Evolutionary conservation across 2,113 vertebrate species (phyloP).

Genomic region (Brachyhypopomus occidentalis): DNA sequence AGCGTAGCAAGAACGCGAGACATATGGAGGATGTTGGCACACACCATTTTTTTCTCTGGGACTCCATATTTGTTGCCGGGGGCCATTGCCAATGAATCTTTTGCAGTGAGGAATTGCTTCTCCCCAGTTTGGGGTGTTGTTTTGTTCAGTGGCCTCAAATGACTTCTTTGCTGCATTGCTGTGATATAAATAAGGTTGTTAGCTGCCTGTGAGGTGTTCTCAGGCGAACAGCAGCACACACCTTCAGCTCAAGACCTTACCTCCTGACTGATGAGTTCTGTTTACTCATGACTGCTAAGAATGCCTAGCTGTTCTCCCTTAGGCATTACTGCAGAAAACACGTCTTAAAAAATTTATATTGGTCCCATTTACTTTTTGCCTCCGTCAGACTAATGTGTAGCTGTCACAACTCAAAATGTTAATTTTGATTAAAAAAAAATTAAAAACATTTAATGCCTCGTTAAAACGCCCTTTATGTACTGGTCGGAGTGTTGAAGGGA

Average conservation of each 20-base stretch:
- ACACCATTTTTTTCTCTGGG: background rate
- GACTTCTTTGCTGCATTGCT: conserved; percentile 3
- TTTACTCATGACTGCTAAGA: background rate
- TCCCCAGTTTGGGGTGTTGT: background rate
- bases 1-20: background rate
- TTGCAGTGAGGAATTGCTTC: background rate
- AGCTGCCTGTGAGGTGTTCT: background rate
- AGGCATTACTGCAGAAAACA: background rate
- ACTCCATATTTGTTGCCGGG: background rate
- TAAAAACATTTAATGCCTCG: background rate
- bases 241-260: conserved; percentile 20
- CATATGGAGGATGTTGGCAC: background rate
- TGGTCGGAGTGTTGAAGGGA: background rate
- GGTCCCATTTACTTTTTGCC: background rate
- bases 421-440: background rate
- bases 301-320: background rate
- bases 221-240: conserved; percentile 9
- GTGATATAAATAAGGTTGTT: conserved; percentile 36
- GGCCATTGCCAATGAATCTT: background rate
- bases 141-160: background rate
- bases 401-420: background rate
- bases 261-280: conserved; percentile 10
- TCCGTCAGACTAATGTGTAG: background rate
- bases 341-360: background rate
- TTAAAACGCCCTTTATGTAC: background rate